Conservation (phyloP, 2,888 invertebrate genomes). For the Autographa gamma region DNA sequence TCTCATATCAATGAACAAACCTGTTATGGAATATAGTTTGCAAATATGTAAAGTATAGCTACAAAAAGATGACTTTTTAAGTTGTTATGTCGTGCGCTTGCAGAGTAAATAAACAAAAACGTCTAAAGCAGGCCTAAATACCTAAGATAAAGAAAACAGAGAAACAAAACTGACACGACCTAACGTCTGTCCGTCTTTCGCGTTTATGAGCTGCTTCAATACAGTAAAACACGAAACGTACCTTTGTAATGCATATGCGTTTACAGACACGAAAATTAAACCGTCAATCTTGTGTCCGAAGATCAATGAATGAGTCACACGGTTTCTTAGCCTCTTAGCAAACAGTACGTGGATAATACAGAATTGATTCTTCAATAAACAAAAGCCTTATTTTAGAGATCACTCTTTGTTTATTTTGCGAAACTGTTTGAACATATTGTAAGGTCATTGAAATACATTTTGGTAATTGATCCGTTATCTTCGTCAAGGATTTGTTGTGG, state of each 20-base stretch:
- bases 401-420: neutral
- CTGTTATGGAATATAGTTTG: too few species aligned
- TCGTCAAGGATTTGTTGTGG: neutral
- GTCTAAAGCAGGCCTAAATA: neutral
- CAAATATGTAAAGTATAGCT: too few species aligned
- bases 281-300: slow-evolving; percentile 22
- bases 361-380: slow-evolving; percentile 6
- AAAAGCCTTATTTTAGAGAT: slow-evolving; percentile 5
- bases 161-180: slow-evolving; percentile 4
- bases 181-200: neutral
- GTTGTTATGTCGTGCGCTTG: too few species aligned
- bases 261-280: slow-evolving; percentile 22
- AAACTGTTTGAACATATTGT: slow-evolving; percentile 1
- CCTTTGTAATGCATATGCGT: slow-evolving; percentile 20
- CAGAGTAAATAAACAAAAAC: neutral
- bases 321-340: slow-evolving; percentile 20
- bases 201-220: neutral
- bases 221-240: slow-evolving; percentile 5
- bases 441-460: slow-evolving; percentile 10
- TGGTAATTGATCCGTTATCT: neutral
- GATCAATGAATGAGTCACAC: slow-evolving; percentile 43
- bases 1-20: too few species aligned
- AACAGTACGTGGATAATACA: slow-evolving; percentile 2
- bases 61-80: too few species aligned
- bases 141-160: neutral